Evolutionary conservation across 2,797 vertebrate genomes (phyloP).

Genomic region (Pseudochromis fuscus): DNA sequence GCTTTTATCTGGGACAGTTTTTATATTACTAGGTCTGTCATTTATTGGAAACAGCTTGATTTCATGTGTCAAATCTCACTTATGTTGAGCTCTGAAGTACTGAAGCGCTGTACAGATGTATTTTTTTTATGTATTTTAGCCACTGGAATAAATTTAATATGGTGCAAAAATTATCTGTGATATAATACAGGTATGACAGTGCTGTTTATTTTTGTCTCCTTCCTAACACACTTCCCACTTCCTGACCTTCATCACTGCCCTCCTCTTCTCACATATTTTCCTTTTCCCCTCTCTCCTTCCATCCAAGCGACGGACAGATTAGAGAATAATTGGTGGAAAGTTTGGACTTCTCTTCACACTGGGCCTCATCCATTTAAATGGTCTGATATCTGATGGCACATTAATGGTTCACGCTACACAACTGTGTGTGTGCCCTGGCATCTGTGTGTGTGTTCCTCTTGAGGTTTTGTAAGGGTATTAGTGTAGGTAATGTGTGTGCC

Average conservation of each 20-base stretch:
- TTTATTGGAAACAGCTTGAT: background rate
- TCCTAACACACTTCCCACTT: background rate
- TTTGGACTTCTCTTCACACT: slow-evolving; percentile 56
- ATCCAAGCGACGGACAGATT: slow-evolving; percentile 48
- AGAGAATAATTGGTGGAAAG: slow-evolving; percentile 68
- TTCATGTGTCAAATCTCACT: background rate
- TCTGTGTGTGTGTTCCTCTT: slow-evolving; percentile 21
- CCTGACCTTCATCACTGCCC: background rate
- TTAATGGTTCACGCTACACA: slow-evolving; percentile 45
- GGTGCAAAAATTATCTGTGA: background rate
- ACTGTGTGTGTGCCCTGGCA: slow-evolving; percentile 25
- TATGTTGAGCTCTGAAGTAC: background rate
- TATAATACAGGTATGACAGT: background rate
- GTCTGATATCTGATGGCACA: slow-evolving; percentile 67
- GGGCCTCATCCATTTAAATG: slow-evolving; percentile 55
- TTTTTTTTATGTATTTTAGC: too few relatives aligned
- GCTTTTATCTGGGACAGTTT: background rate
- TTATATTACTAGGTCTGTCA: background rate
- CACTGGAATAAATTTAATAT: background rate
- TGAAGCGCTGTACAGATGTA: background rate
- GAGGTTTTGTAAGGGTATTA: slow-evolving; percentile 33
- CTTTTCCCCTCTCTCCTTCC: slow-evolving; percentile 10
- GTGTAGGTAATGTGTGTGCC: slow-evolving; percentile 49
- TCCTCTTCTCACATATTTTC: background rate
- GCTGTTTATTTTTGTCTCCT: slow-evolving; percentile 14